Percentiles rank a stretch among this genome's conserved stretches.
Evolutionary conservation across 2,888 invertebrate genomes (phyloP).

Genomic region (Dynastes hyllus): DNA sequence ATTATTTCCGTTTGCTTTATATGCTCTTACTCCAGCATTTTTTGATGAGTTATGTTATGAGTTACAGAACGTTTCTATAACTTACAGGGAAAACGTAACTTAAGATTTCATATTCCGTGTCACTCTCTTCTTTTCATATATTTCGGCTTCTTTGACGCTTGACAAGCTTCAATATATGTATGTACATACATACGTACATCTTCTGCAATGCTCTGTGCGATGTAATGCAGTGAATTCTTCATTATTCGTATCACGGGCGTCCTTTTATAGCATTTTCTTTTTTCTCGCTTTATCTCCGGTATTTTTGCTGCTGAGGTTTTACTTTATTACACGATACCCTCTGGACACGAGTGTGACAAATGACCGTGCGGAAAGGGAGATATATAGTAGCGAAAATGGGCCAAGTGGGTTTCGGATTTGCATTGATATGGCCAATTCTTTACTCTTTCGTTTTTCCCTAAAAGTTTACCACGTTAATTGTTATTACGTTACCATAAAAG

Average conservation of each 20-base stretch:
- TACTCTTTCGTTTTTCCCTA: not conserved
- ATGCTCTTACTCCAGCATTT: no score
- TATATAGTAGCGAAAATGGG: not conserved
- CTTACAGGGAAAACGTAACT: no score
- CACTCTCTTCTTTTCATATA: no score
- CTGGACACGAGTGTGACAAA: conserved; percentile 17
- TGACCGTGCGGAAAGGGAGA: conserved; percentile 8
- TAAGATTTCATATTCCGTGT: no score
- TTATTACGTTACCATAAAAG: not conserved
- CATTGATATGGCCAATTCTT: conserved; percentile 1
- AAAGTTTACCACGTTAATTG: not conserved
- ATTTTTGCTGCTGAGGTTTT: not conserved
- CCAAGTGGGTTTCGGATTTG: conserved; percentile 24
- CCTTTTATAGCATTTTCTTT: conserved; percentile 1
- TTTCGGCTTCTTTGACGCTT: no score
- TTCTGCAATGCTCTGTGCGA: not conserved
- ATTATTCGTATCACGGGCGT: not conserved
- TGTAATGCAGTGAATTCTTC: not conserved
- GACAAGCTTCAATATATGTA: no score
- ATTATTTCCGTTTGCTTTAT: no score
- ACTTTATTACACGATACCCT: conserved; percentile 1
- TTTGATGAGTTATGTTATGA: no score
- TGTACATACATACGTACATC: not conserved
- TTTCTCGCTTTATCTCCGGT: not conserved
- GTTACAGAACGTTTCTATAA: no score